Evolutionary conservation across 2,113 vertebrate species (phyloP).

Genomic region (Pangasianodon hypophthalmus): DNA sequence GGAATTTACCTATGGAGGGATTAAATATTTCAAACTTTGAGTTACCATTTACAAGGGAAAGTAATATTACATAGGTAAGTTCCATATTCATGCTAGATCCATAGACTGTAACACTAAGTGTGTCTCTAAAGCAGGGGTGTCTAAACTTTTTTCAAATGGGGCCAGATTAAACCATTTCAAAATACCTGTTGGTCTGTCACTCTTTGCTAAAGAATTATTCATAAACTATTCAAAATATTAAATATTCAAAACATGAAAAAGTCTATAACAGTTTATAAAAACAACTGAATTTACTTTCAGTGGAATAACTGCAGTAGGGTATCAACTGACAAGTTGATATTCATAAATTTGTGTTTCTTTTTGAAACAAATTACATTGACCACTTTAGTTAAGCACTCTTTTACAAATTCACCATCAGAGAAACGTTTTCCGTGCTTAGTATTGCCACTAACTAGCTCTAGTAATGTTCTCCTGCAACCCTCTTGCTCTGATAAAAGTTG

Average conservation of each 20-base stretch:
- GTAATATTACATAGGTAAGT: background rate
- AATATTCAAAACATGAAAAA: no score
- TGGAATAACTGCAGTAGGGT: no score
- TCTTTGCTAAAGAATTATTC: background rate
- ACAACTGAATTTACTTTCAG: background rate
- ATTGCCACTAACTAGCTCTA: background rate
- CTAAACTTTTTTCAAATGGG: background rate
- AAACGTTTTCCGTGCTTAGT: background rate
- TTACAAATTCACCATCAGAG: background rate
- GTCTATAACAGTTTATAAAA: no score
- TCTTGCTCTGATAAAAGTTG: no score
- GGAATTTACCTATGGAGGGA: no score
- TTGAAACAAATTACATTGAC: background rate
- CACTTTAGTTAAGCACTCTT: background rate
- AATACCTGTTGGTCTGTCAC: background rate
- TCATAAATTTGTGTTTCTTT: no score
- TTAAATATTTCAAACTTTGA: no score
- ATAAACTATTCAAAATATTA: background rate
- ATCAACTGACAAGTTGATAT: no score
- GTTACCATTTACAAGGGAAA: background rate
- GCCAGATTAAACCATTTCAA: background rate
- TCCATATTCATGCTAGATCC: background rate
- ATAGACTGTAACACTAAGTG: background rate
- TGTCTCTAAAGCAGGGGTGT: background rate
- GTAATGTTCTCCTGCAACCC: background rate